Conservation (phyloP, 2,888 invertebrate genomes). For the Diadromus collaris region DNA sequence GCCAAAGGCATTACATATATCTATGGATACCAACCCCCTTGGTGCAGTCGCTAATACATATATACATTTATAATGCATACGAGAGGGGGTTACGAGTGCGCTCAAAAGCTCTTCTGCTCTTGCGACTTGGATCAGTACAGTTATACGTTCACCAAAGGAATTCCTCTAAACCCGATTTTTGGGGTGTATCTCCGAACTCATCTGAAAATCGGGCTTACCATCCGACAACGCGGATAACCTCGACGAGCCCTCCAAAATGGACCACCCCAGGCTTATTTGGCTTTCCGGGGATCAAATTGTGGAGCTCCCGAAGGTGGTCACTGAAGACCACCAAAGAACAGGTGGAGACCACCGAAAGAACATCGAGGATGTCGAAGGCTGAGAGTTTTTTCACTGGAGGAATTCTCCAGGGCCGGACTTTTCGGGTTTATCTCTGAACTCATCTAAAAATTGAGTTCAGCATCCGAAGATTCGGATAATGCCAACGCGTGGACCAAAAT, state of each 20-base stretch:
- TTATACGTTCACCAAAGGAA: neutral
- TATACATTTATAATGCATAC: slow-evolving; percentile 19
- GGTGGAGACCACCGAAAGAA: neutral
- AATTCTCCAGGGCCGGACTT: neutral
- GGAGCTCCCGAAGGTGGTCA: neutral
- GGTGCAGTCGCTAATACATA: slow-evolving; percentile 14
- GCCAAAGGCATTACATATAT: neutral
- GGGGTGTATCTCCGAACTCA: neutral
- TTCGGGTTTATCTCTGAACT: neutral
- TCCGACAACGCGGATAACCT: neutral
- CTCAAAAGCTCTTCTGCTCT: slow-evolving; percentile 17
- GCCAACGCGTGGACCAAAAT: neutral
- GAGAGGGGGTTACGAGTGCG: neutral
- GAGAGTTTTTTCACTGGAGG: neutral
- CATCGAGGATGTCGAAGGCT: neutral
- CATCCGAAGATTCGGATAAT: neutral
- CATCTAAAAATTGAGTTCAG: neutral
- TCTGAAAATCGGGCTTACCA: neutral
- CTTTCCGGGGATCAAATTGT: neutral
- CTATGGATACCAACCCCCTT: neutral
- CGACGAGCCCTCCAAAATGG: neutral
- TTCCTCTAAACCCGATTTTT: neutral
- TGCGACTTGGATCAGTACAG: neutral
- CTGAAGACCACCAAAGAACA: too few species aligned
- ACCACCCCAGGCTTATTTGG: neutral